Evolutionary conservation across 2,888 invertebrate species (phyloP), one percentile per base, ranked within the genome.

Genomic region (Busseola fusca): DNA sequence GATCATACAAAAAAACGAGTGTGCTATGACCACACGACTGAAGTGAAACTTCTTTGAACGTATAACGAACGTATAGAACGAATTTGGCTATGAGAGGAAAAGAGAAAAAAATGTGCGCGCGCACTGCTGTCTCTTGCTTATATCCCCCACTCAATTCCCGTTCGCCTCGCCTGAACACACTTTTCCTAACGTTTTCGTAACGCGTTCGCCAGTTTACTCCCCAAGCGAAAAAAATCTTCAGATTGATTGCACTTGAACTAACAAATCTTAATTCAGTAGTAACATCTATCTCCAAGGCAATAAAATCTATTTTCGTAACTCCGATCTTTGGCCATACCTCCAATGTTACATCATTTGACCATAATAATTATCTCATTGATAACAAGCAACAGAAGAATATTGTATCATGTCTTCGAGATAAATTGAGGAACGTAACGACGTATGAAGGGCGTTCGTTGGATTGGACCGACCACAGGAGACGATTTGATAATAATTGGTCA

Each of bases 281-380:
- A 57, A 25, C 30, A 50, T 54, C n/a, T 66, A 54, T 70, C 14
- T 0, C 54, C 12, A 54, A 37, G 18, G 25, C 27, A 48, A 37
- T 63, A 64, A 56, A 42, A 63, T 34, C n/a, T 65, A 65, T 69
- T 62, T 74, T 74, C 18, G 40, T 52, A 66, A 27, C 21, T 30
- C 3, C 14, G 16, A 57, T 48, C 54, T 48, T 34, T 57, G 40
- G 21, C 6, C 52, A 64, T 64, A 56, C 34, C 27, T 54, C 58
- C 64, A 45, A n/a, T 59, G 21, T 75, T 78, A 80, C 78, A 75
- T 78, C 80, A 75, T 60, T 64, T 70, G 66, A 62, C 66, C 80
- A 78, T 57, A 64, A 64, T 64, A 48, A 21, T 75, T 78, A 78
- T 78, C 67, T 50, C 34, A 16, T 14, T 50, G 78, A 80, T 78